Evolutionary conservation across 2,113 vertebrate species (phyloP).

Genomic region (Sisor rabdophorus): DNA sequence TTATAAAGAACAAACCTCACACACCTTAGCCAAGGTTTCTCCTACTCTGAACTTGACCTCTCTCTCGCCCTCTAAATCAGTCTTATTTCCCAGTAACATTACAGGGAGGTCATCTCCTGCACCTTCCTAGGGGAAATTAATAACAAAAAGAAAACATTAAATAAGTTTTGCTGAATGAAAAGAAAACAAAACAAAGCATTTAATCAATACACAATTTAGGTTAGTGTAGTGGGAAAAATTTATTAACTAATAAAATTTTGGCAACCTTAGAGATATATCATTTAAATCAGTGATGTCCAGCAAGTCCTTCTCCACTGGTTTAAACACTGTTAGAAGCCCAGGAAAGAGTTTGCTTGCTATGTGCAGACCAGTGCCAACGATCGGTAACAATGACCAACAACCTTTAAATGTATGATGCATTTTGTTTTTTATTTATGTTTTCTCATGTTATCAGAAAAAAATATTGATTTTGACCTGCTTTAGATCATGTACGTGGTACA

Average conservation of each 20-base stretch:
- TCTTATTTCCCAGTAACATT: slow-evolving; percentile 88
- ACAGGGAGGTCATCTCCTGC: slow-evolving; percentile 78
- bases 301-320: too few relatives aligned
- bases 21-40: slow-evolving; percentile 82
- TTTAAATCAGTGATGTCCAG: too few relatives aligned
- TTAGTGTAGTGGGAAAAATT: neutral
- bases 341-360: too few relatives aligned
- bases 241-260: neutral
- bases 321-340: too few relatives aligned
- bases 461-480: too few relatives aligned
- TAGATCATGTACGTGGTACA: too few relatives aligned
- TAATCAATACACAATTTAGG: neutral
- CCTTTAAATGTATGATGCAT: too few relatives aligned
- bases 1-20: slow-evolving; percentile 15
- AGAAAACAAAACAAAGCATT: neutral
- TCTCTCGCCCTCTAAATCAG: slow-evolving; percentile 77
- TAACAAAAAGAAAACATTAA: neutral
- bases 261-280: neutral
- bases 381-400: too few relatives aligned
- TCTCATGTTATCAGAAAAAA: too few relatives aligned
- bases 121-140: slow-evolving; percentile 70
- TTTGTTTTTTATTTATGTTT: too few relatives aligned
- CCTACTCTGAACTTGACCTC: slow-evolving; percentile 74
- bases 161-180: neutral
- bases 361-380: too few relatives aligned